These are phyloP conservation scores for Cliona cf. orientalis DNA, from an alignment of 37 sponge, comb jelly and placozoan species.

Conservation along the genomic window DNA sequence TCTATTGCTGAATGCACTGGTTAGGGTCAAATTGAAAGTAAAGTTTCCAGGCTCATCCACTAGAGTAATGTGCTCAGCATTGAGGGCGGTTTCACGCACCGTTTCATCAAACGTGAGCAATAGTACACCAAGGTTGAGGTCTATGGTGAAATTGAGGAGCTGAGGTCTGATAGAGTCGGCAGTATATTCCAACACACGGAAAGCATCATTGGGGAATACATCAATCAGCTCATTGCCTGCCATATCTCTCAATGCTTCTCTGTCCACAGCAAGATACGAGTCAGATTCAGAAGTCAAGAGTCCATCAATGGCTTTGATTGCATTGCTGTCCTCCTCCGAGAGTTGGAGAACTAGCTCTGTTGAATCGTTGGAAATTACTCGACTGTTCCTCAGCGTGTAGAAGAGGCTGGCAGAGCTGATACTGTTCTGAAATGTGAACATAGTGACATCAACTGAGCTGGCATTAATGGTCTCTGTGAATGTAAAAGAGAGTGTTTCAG, in stretches of 20 bases:
- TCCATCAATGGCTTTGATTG: slow-evolving; percentile 73
- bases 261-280: slow-evolving; percentile 73
- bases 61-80: slow-evolving; percentile 73
- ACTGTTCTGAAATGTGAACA: slow-evolving; percentile 80
- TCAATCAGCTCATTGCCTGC: slow-evolving; percentile 72
- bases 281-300: slow-evolving; percentile 56
- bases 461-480: slow-evolving; percentile 90
- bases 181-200: slow-evolving; percentile 26
- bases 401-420: slow-evolving; percentile 39
- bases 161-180: slow-evolving; percentile 66
- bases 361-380: slow-evolving; percentile 60
- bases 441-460: slow-evolving; percentile 75
- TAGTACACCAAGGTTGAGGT: slow-evolving; percentile 66
- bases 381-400: slow-evolving; percentile 62
- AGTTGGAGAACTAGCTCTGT: slow-evolving; percentile 61
- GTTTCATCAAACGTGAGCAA: slow-evolving; percentile 86
- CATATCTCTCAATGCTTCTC: slow-evolving; percentile 79
- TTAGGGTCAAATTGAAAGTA: slow-evolving; percentile 51
- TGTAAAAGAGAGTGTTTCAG: slow-evolving; percentile 50
- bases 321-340: slow-evolving; percentile 76
- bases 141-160: slow-evolving; percentile 72
- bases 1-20: slow-evolving; percentile 64
- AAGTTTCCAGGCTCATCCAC: slow-evolving; percentile 14
- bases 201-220: slow-evolving; percentile 50
- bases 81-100: slow-evolving; percentile 70